Conservation (phyloP, 1,140 invertebrate genomes). For the Drosophila lini region DNA sequence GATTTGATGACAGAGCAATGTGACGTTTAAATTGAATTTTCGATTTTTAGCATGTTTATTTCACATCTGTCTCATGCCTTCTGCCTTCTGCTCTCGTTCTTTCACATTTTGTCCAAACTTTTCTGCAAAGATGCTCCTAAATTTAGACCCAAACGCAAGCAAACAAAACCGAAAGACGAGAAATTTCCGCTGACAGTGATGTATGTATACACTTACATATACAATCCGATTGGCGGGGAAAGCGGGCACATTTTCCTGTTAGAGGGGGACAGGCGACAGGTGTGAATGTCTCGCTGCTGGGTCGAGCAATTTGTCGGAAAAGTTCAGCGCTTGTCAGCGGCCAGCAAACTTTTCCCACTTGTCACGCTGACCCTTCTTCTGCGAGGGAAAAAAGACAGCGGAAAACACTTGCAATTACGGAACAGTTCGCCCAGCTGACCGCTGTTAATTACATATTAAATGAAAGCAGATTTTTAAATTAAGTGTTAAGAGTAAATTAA, state of each 20-base stretch:
- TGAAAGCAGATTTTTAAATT: not conserved
- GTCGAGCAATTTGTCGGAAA: constrained; percentile 57
- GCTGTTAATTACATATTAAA: not conserved
- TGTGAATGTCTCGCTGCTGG: constrained; percentile 55
- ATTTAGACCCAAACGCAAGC: constrained; percentile 37
- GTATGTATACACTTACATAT: constrained; percentile 29
- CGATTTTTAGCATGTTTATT: constrained; percentile 56
- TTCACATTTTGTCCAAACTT: constrained; percentile 25
- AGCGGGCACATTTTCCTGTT: not conserved
- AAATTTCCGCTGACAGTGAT: constrained; percentile 43
- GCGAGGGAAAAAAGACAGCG: not conserved
- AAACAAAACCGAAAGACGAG: constrained; percentile 22
- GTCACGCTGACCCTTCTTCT: constrained; percentile 44
- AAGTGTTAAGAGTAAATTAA: not conserved
- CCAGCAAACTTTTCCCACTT: constrained; percentile 59
- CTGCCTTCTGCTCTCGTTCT: constrained; percentile 7
- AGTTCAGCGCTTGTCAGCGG: constrained; percentile 47
- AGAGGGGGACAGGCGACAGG: constrained; percentile 31
- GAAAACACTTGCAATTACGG: constrained; percentile 35
- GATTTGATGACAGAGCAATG: constrained; percentile 53
- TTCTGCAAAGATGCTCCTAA: constrained; percentile 38
- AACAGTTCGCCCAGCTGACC: not conserved
- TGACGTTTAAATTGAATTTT: constrained; percentile 73
- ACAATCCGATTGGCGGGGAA: constrained; percentile 1
- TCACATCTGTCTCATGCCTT: constrained; percentile 17